These are phyloP conservation scores for Brachyistius frenatus DNA, from an alignment of 2,113 vertebrate species.

Conservation along the genomic window DNA sequence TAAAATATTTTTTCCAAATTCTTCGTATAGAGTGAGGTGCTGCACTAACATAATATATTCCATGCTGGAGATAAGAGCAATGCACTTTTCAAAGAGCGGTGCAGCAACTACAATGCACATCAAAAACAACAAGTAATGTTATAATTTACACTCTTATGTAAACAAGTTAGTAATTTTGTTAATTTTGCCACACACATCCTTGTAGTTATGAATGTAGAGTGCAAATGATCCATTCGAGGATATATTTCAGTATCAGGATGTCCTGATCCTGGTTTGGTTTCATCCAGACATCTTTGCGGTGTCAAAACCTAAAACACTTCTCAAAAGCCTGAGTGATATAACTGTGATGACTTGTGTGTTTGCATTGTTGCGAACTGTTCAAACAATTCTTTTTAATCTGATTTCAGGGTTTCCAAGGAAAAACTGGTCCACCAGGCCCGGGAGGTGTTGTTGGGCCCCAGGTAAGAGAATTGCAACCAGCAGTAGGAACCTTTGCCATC, in stretches of 20 bases:
- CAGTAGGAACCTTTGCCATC: neutral
- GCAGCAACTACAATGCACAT: neutral
- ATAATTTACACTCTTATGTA: no score
- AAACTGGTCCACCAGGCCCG: slow-evolving; percentile 97
- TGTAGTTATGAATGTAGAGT: neutral
- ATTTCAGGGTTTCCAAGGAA: slow-evolving; percentile 97
- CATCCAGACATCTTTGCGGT: no score
- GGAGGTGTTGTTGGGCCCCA: slow-evolving; percentile 98
- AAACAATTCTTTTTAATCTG: slow-evolving; percentile 42
- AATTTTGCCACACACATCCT: no score
- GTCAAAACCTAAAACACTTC: neutral
- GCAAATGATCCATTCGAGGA: slow-evolving; percentile 1
- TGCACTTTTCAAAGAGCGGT: neutral
- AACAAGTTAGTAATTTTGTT: no score
- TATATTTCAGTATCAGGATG: neutral
- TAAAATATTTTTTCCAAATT: neutral
- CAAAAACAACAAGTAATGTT: neutral
- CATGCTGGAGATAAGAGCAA: neutral
- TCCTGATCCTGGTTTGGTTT: no score
- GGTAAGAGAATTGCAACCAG: slow-evolving; percentile 77
- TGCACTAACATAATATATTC: neutral
- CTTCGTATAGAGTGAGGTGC: neutral
- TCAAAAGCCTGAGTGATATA: neutral
- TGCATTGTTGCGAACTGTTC: neutral
- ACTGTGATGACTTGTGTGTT: neutral